These are phyloP conservation scores for Anoura caudifer DNA, from an alignment of 2,113 vertebrate genomes.

Conservation along the genomic window DNA sequence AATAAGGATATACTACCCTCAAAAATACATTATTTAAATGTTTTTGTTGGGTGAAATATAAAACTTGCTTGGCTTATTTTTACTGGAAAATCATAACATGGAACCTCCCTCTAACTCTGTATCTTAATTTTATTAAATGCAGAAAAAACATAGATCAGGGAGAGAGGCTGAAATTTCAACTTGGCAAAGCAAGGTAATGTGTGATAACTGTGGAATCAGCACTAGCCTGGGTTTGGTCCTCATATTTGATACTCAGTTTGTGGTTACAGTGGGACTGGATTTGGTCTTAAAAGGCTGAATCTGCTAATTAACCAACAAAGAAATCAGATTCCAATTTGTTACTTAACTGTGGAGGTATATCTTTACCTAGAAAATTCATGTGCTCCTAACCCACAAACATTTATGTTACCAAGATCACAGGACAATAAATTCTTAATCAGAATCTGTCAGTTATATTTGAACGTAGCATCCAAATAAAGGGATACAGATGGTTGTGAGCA, in stretches of 20 bases:
- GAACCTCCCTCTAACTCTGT: not conserved
- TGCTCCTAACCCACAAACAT: not conserved
- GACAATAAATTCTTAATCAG: not conserved
- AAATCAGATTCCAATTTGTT: not conserved
- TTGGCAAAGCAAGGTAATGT: not conserved
- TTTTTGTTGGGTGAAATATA: not conserved
- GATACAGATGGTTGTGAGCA: no score
- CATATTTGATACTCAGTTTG: not conserved
- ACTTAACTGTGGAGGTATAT: not conserved
- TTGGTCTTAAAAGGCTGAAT: not conserved
- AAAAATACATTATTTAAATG: not conserved
- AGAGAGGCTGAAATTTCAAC: not conserved
- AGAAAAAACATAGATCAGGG: not conserved
- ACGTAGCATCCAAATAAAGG: not conserved
- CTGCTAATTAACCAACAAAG: not conserved
- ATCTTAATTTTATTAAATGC: not conserved
- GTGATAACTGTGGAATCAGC: not conserved
- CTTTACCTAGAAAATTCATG: not conserved
- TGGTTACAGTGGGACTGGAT: not conserved
- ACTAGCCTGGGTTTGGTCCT: not conserved
- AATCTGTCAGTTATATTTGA: not conserved
- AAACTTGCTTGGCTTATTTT: not conserved
- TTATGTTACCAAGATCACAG: not conserved
- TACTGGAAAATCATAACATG: not conserved
- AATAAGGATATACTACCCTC: not conserved